Evolutionary conservation across 2,888 invertebrate genomes (phyloP).

Genomic region (Embidobia sp.): DNA sequence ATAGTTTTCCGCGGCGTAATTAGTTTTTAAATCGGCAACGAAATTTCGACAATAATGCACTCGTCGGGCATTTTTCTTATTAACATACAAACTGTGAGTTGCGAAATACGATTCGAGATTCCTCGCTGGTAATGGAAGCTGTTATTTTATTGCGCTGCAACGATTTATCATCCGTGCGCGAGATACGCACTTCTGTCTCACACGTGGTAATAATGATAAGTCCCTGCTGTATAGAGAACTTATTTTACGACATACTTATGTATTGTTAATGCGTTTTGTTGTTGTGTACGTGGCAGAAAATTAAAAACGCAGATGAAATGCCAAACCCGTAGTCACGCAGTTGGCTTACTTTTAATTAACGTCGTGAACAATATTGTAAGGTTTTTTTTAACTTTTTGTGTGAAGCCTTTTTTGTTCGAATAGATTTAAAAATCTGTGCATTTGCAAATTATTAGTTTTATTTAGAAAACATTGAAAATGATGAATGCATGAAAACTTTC

Average conservation of each 20-base stretch:
- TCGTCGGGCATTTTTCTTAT: slow-evolving; percentile 5
- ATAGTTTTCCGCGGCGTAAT: no score
- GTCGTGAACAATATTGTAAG: no score
- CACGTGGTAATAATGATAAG: slow-evolving; percentile 49
- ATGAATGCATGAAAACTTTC: no score
- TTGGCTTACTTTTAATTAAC: no score
- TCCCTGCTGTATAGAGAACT: slow-evolving; percentile 17
- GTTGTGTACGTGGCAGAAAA: slow-evolving; percentile 6
- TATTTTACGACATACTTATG: slow-evolving; percentile 34
- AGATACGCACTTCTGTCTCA: slow-evolving; percentile 56
- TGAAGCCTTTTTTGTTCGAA: no score
- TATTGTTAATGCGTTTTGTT: slow-evolving; percentile 49
- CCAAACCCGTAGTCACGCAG: no score
- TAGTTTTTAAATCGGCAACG: slow-evolving; percentile 3
- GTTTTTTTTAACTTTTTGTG: no score
- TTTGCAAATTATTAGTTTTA: no score
- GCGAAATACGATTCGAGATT: slow-evolving; percentile 22
- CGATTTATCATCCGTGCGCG: slow-evolving; percentile 53
- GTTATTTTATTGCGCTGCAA: slow-evolving; percentile 31
- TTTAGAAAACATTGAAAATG: no score
- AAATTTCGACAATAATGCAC: neutral
- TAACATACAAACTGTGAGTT: slow-evolving; percentile 3
- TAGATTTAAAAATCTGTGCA: no score
- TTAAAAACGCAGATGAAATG: no score
- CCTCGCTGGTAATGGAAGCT: slow-evolving; percentile 27